A percentile compares a stretch with the other conserved stretches of the same genome.
Evolutionary conservation across 2,113 vertebrate genomes (phyloP).

Genomic region (cat (Felis catus)): DNA sequence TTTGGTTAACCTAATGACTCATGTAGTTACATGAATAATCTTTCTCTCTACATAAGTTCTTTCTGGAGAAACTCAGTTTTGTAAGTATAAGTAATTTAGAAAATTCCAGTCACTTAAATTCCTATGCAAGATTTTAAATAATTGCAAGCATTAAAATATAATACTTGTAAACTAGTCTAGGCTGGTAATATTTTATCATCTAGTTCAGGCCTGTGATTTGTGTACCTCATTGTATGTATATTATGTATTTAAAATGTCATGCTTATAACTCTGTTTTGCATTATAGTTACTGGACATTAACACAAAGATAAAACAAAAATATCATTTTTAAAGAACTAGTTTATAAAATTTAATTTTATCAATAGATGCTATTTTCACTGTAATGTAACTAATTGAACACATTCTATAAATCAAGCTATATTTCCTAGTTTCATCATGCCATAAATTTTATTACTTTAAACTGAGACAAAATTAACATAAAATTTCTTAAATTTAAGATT

Average conservation of each 20-base stretch:
- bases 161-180: background rate
- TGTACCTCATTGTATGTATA: background rate
- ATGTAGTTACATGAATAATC: background rate
- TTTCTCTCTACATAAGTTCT: background rate
- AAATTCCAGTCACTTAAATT: background rate
- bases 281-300: background rate
- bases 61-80: background rate
- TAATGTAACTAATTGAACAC: background rate
- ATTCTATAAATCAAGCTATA: background rate
- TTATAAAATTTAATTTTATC: conserved; percentile 7
- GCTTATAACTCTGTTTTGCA: background rate
- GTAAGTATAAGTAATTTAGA: background rate
- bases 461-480: background rate
- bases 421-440: background rate
- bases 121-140: background rate
- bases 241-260: background rate
- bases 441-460: background rate
- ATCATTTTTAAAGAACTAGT: background rate
- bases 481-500: background rate
- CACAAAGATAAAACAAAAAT: background rate
- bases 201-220: background rate
- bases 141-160: background rate
- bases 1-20: background rate
- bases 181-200: background rate
- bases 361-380: background rate